Evolutionary conservation across 2,888 invertebrate genomes (phyloP), one percentile per base, ranked within the genome.

Genomic region (Troglohyphantes excavatus): DNA sequence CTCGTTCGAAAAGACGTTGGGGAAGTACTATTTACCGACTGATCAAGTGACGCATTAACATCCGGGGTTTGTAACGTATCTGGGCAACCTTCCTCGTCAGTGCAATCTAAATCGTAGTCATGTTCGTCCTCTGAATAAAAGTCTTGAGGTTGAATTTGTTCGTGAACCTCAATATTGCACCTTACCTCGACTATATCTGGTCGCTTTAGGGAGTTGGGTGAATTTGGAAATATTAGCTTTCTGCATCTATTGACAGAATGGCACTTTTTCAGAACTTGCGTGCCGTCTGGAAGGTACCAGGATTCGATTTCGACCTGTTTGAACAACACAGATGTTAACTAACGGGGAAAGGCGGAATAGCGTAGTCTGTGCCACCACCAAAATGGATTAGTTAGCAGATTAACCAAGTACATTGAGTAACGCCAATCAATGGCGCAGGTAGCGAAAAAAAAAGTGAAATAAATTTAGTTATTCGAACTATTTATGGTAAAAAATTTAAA

Each of bases 101-200:
- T 9, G 17, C 17, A 13, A 13, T 67, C 27, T n/a, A 27, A 65
- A 9, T 84, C 73, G 46, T 73, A 46, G 63, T 68, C 39, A 23
- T n/a, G 43, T 21, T 43, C 21, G n/a, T 53, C 21, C 5, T 43
- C 68, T 23, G 46, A 43, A 46, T 19, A 33, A 19, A 70, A 61
- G 19, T 53, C 43, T 43, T 33, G 7, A 23, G 68, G n/a, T 27
- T 70, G 78, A n/a, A 26, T 23, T 26, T 78, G 81, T 27, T 90
- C 79, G 29, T 90, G 90, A 19, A 90, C 90, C 67, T 90, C 90
- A 73, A 90, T 85, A 67, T 81, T 85, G 73, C 90, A 90, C 33
- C 90, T 39, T 43, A 90, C 33, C 39, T 90, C 90, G 27, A 79
- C 39, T 19, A 85, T 85, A 61, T 90, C 90, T 53, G 79, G 85